Evolutionary conservation across 2,113 vertebrate species (phyloP), one percentile per base, ranked within the genome.

Genomic region (Myotis yumanensis): DNA sequence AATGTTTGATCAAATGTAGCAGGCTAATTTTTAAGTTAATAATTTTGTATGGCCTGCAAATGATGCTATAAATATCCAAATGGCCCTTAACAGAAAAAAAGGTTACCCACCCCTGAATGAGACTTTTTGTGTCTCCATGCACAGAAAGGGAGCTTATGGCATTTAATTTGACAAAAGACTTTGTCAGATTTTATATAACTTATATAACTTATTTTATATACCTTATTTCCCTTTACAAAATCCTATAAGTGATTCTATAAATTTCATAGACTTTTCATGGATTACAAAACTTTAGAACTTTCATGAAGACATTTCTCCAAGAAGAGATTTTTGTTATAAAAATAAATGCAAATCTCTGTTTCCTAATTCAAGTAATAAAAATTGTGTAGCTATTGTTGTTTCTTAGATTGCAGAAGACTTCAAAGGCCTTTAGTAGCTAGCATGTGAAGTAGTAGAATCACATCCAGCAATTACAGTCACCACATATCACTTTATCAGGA

Each of bases 351-450:
- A 83, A 87, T 10, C 0, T 82, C 12, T 89, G 30, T 95, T 94
- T 95, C 92, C 62, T 94, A 96, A 95, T 91, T 94, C 18, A 93
- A 48, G 92, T 96, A 90, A 79, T 86, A 43, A 83, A 97, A 93
- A 81, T 79, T 86, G 95, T 96, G 16, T 89, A 89, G 76, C 81
- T 68, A 91, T 96, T 90, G 95, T 96, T 92, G 85, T 96, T 87
- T 96, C 91, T 96, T 90, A 91, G 79, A 90, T 76, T 95, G 51
- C 6, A 95, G 83, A 89, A 81, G 62, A 92, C 75, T 97, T 97
- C 71, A 97, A 96, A 97, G 69, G 73, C 79, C 10, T 64, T 64
- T 69, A 75, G 40, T 77, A 92, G 83, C 32, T 62, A 93, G 66
- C 28, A 82, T 77, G 81, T 75, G 77, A 93, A 91, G 40, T 35